These are phyloP conservation scores for Liopterus haemorrhoidalis DNA, from an alignment of 2,888 invertebrate species.

Conservation along the genomic window DNA sequence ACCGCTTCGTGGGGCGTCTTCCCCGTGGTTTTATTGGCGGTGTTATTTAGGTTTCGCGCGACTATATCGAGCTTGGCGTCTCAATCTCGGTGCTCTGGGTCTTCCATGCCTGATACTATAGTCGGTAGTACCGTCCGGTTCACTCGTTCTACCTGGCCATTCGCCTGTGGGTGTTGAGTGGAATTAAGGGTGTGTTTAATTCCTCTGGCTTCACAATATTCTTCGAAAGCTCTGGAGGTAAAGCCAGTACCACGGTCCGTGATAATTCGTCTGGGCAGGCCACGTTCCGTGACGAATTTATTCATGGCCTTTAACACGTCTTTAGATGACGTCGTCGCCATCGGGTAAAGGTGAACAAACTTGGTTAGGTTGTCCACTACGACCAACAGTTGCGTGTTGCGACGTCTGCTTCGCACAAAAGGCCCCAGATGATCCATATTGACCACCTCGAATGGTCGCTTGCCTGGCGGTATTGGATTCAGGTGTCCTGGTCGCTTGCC, in stretches of 20 bases:
- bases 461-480: conserved; percentile 7
- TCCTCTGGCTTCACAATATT: not conserved
- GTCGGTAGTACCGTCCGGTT: too few relatives aligned
- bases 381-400: not conserved
- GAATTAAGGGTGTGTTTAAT: conserved; percentile 2
- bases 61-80: too few relatives aligned
- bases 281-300: not conserved
- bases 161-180: not conserved
- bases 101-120: too few relatives aligned
- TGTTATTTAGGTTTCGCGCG: too few relatives aligned
- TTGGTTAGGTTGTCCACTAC: not conserved
- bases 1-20: too few relatives aligned
- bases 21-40: too few relatives aligned
- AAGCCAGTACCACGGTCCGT: conserved; percentile 2
- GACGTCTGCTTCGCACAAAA: not conserved
- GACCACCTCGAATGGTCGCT: not conserved
- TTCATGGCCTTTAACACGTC: not conserved
- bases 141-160: conserved; percentile 1
- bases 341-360: conserved; percentile 2
- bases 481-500: conserved; percentile 1
- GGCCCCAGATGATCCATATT: conserved; percentile 1
- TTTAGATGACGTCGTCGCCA: conserved; percentile 1
- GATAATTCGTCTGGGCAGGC: not conserved
- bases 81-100: too few relatives aligned
- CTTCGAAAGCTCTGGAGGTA: not conserved